These are phyloP conservation scores for Biston betularia DNA, from an alignment of 2,888 invertebrate genomes.

Conservation along the genomic window DNA sequence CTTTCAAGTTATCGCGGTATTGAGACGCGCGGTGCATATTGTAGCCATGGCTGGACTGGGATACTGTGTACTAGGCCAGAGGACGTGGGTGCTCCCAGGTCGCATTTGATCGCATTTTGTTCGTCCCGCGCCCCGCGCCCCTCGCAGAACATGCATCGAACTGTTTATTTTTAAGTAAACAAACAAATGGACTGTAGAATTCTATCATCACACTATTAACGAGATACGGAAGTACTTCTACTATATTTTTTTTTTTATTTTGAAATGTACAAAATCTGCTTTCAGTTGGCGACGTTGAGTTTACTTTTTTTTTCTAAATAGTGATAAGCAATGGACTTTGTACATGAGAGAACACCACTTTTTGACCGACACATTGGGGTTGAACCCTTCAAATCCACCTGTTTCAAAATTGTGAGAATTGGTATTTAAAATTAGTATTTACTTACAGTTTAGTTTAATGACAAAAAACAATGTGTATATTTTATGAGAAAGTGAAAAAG, in stretches of 20 bases:
- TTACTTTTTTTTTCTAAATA: constrained; percentile 79
- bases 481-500: constrained; percentile 86
- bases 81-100: constrained; percentile 23
- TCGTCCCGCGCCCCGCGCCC: constrained; percentile 41
- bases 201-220: constrained; percentile 83
- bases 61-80: constrained; percentile 26
- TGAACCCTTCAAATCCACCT: constrained; percentile 55
- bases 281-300: constrained; percentile 64
- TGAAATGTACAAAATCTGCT: constrained; percentile 85
- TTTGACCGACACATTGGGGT: constrained; percentile 45
- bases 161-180: constrained; percentile 81
- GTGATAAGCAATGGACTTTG: constrained; percentile 80
- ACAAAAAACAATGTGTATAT: constrained; percentile 87
- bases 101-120: constrained; percentile 76
- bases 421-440: constrained; percentile 87
- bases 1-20: constrained; percentile 37
- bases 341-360: constrained; percentile 74
- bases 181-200: constrained; percentile 80
- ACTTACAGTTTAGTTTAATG: constrained; percentile 86
- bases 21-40: constrained; percentile 38
- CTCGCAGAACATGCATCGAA: constrained; percentile 64
- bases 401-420: constrained; percentile 78
- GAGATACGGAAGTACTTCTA: constrained; percentile 64
- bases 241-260: constrained; percentile 66
- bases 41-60: constrained; percentile 16